These are phyloP conservation scores for Agapornis roseicollis DNA, from an alignment of 2,113 vertebrate genomes.

Conservation along the genomic window DNA sequence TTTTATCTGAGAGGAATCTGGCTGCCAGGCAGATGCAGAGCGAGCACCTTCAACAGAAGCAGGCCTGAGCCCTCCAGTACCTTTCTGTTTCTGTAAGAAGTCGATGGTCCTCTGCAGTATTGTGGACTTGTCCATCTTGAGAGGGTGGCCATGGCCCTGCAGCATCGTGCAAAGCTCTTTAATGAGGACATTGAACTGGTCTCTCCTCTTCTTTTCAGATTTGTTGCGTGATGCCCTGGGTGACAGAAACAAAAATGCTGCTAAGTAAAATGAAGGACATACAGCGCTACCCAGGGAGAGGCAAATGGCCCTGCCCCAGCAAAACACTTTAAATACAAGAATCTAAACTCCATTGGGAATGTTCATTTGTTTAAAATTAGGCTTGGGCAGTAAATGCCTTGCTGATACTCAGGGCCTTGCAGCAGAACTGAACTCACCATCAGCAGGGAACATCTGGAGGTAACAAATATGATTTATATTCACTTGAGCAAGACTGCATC, in stretches of 20 bases:
- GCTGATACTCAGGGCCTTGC: background rate
- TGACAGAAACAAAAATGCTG: background rate
- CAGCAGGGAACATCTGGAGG: background rate
- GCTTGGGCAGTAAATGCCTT: background rate
- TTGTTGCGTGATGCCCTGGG: conserved; percentile 82
- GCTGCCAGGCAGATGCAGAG: background rate
- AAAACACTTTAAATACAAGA: background rate
- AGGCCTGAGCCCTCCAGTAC: conserved; percentile 44
- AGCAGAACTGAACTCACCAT: background rate
- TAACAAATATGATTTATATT: background rate
- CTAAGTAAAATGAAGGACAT: background rate
- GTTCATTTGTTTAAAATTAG: background rate
- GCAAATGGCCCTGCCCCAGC: background rate
- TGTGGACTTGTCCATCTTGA: conserved; percentile 86
- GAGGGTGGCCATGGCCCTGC: conserved; percentile 82
- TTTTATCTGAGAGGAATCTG: background rate
- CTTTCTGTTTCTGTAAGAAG: conserved; percentile 88
- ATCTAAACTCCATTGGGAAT: background rate
- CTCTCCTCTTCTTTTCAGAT: conserved; percentile 85
- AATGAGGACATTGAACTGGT: conserved; percentile 84
- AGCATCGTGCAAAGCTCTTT: conserved; percentile 85
- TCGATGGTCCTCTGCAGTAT: conserved; percentile 83
- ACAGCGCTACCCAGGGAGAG: background rate
- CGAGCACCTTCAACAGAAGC: background rate
- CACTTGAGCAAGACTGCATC: background rate